phyloP scores from a whole-genome alignment of 1,140 invertebrate species.

The Philaenus spumarius region DNA sequence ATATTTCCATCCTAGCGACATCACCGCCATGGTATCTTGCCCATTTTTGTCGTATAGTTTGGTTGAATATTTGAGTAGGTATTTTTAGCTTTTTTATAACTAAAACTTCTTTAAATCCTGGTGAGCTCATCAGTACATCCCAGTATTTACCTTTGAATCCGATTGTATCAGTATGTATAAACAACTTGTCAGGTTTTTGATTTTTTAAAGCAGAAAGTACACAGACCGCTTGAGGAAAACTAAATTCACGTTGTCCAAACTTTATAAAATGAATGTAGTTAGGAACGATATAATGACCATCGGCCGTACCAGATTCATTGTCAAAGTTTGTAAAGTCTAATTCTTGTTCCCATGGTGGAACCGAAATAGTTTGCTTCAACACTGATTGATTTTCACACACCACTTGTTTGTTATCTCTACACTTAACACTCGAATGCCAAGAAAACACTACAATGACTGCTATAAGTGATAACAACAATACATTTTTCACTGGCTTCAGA shows the following conservation, averaged over 20 bases:
- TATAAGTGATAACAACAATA: no score
- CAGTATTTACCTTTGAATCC: conserved; percentile 25
- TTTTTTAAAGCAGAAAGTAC: conserved; percentile 24
- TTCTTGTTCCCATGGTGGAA: conserved; percentile 4
- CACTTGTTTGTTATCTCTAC: no score
- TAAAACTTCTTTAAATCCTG: conserved; percentile 18
- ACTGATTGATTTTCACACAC: no score
- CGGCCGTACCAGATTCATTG: conserved; percentile 22
- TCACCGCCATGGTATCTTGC: conserved; percentile 24
- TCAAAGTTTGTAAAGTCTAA: conserved; percentile 25
- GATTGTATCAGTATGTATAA: conserved; percentile 24
- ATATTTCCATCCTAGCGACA: conserved; percentile 21
- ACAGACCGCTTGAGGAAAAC: conserved; percentile 21
- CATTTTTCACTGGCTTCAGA: no score
- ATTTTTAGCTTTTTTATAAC: conserved; percentile 20
- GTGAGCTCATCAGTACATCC: conserved; percentile 16
- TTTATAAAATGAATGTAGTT: conserved; percentile 27
- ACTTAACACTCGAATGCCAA: no score
- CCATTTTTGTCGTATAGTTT: conserved; percentile 21
- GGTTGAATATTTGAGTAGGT: conserved; percentile 32
- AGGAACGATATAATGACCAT: conserved; percentile 26
- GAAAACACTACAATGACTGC: no score
- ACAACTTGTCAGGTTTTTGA: conserved; percentile 27
- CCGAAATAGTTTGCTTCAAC: no score
- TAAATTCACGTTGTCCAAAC: conserved; percentile 12